A percentile compares a stretch with the other conserved stretches of the same genome.
Evolutionary conservation across 2,888 invertebrate species (phyloP).

Genomic region (Bugulina stolonifera): DNA sequence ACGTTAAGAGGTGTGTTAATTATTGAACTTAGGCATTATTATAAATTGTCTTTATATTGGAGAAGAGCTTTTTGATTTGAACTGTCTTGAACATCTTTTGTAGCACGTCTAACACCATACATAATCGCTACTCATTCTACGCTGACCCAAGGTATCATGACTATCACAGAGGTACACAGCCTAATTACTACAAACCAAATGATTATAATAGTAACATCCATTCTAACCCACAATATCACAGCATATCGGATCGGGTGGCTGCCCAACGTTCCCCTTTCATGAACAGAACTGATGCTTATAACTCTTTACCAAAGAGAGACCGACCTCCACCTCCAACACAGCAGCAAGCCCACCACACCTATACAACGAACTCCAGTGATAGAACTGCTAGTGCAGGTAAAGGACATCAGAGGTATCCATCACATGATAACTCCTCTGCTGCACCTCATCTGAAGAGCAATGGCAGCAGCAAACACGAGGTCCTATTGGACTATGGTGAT

Average conservation of each 20-base stretch:
- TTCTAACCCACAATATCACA: neutral
- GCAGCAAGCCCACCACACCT: too few species aligned
- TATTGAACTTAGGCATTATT: too few species aligned
- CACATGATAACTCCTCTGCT: neutral
- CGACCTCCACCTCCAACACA: neutral
- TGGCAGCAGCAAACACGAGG: neutral
- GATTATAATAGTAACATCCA: conserved; percentile 22
- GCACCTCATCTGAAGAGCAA: neutral
- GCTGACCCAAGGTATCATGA: conserved; percentile 19
- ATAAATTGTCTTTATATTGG: too few species aligned
- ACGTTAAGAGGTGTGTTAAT: too few species aligned
- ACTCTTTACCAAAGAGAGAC: neutral
- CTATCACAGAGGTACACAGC: conserved; percentile 18
- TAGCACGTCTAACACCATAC: conserved; percentile 19
- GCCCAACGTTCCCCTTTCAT: conserved; percentile 4
- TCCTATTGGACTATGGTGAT: conserved; percentile 22
- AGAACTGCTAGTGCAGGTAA: neutral
- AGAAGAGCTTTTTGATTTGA: too few species aligned
- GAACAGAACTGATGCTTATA: conserved; percentile 11
- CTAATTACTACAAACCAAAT: conserved; percentile 16
- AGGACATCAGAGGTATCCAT: neutral
- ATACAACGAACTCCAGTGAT: conserved; percentile 3
- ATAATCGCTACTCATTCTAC: conserved; percentile 13
- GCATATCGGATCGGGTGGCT: neutral
- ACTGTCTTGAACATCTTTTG: too few species aligned